Conservation (phyloP, 1,140 invertebrate species). For the Antheraea mylitta region DNA sequence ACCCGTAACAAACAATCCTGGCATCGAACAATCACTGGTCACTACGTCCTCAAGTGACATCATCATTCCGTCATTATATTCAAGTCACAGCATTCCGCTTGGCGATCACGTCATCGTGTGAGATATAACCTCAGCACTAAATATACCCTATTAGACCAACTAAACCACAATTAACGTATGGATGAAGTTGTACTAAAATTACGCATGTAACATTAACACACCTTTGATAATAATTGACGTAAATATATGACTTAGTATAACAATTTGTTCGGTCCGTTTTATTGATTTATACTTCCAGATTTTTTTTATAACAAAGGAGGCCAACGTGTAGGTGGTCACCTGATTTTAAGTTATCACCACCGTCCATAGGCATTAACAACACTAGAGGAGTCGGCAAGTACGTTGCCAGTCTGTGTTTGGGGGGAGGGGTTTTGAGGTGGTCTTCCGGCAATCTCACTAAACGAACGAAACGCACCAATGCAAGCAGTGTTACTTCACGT, state of each 20-base stretch:
- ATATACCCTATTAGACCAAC: background rate
- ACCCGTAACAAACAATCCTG: background rate
- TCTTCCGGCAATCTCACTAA: too few species aligned
- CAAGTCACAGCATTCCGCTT: background rate
- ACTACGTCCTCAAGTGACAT: background rate
- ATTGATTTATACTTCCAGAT: too few species aligned
- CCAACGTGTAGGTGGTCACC: too few species aligned
- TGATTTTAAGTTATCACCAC: too few species aligned
- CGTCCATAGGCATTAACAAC: too few species aligned
- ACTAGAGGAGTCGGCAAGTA: too few species aligned
- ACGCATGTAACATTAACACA: background rate
- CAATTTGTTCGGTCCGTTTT: background rate
- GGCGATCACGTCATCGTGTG: background rate
- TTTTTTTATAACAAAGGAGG: too few species aligned
- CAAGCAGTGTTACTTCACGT: too few species aligned
- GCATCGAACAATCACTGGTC: background rate
- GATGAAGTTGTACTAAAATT: background rate
- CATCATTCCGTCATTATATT: background rate
- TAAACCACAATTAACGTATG: slow-evolving; percentile 1
- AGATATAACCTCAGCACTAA: background rate
- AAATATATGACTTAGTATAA: background rate
- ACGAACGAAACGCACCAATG: too few species aligned
- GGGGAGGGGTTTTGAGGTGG: too few species aligned
- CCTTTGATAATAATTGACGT: background rate
- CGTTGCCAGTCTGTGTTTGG: too few species aligned